These are phyloP conservation scores for Alentia gelatinosa DNA, from an alignment of 2,888 invertebrate genomes.

Conservation along the genomic window DNA sequence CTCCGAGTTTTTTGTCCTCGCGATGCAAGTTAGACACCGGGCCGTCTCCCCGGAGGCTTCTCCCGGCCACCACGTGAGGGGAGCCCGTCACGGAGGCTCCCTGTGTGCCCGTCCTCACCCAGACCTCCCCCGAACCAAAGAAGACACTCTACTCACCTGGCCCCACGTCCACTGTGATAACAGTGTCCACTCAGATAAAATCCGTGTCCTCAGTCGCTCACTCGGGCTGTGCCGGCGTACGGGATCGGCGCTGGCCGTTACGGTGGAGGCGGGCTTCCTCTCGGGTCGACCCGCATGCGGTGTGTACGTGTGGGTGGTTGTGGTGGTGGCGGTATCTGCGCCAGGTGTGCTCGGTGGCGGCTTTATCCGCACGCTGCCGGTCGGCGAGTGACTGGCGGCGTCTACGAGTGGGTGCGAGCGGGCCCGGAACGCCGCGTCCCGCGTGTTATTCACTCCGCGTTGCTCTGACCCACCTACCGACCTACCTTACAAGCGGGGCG, in stretches of 20 bases:
- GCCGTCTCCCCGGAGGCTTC: not conserved
- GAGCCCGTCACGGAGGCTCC: too few species aligned
- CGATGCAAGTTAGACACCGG: not conserved
- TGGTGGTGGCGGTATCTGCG: not conserved
- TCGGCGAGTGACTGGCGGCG: not conserved
- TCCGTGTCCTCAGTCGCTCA: too few species aligned
- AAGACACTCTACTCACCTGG: too few species aligned
- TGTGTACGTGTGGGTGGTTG: not conserved
- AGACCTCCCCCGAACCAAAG: too few species aligned
- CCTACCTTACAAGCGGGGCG: not conserved
- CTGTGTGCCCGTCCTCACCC: too few species aligned
- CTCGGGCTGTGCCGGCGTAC: too few species aligned
- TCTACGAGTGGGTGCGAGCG: not conserved
- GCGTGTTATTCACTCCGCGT: not conserved
- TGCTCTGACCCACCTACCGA: not conserved
- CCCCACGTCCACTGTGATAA: too few species aligned
- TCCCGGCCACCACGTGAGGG: not conserved
- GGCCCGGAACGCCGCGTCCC: not conserved
- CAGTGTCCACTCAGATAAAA: too few species aligned
- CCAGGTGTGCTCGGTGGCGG: not conserved
- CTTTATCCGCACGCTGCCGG: too few species aligned
- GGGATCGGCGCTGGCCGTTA: too few species aligned
- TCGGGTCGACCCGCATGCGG: too few species aligned
- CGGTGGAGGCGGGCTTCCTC: too few species aligned
- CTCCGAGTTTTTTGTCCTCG: not conserved